Evolutionary conservation across 2,797 vertebrate species (phyloP), one percentile per base, ranked within the genome.

Genomic region (Neoniphon sammara): DNA sequence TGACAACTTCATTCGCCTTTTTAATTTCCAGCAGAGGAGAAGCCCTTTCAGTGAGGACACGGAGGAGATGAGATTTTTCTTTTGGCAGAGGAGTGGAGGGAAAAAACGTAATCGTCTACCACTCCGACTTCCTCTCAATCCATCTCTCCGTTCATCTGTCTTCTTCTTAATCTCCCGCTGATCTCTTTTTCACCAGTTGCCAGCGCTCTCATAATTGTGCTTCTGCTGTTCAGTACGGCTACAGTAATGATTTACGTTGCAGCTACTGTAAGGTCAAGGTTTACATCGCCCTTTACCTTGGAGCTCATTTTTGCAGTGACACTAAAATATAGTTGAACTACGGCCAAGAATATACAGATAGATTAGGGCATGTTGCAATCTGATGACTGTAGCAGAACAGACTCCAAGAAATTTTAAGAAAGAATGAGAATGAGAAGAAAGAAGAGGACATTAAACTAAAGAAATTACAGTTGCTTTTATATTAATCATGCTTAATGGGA

Each of bases 11-110:
- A 73, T 83, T 83, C 72, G 56, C 25, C 66, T 71, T 85, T 87
- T 72, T 54, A 58, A 70, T 88, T 88, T 90, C 82, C 77, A 88
- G 67, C 70, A 55, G 64, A 71, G 21, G 55, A 78, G 66, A 20
- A 79, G 47, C 34, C 65, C 14, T n/a, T 63, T 64, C 18, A 50
- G n/a, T 59, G 59, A 81, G 71, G 66, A 71, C 59, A 73, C 42
- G 20, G 64, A 87, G 66, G 74, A 75, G 71, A 75, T 69, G 77
- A 87, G 72, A 85, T 80, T 64, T 83, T 77, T 23, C 77, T 63
- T 50, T 78, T 82, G 81, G 86, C 70, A 75, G 54, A 60, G 14
- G 11, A 57, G 30, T 60, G 64, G 55, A 61, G 54, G 60, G 69
- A 66, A 75, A 83, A 70, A 77, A 81, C 0, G 2, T 53, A 87